A percentile compares a stretch with the other conserved stretches of the same genome.
These are phyloP conservation scores for Drosophila insularis DNA, from an alignment of 1,140 invertebrate genomes.

Conservation along the genomic window DNA sequence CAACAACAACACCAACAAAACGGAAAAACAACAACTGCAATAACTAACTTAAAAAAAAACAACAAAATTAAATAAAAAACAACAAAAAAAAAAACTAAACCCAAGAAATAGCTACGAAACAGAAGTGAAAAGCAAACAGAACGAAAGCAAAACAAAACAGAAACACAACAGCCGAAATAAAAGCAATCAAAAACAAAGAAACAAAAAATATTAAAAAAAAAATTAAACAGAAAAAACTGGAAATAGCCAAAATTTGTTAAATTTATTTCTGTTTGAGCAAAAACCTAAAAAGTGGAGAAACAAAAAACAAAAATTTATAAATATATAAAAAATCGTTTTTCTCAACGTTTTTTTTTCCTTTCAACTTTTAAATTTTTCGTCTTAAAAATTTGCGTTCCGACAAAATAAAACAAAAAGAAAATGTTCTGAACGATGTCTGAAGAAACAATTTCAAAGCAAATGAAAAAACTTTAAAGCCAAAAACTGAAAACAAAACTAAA, in stretches of 20 bases:
- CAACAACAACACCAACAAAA: slow-evolving; percentile 44
- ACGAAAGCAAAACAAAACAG: slow-evolving; percentile 24
- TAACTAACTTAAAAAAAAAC: not conserved
- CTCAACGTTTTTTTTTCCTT: slow-evolving; percentile 4
- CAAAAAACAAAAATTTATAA: slow-evolving; percentile 6
- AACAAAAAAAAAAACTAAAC: slow-evolving; percentile 28
- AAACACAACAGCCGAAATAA: slow-evolving; percentile 48
- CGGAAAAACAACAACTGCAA: slow-evolving; percentile 36
- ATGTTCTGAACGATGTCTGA: slow-evolving; percentile 60
- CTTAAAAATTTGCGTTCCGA: slow-evolving; percentile 66
- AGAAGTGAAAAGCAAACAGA: slow-evolving; percentile 47
- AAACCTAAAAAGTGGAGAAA: slow-evolving; percentile 38
- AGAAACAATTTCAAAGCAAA: slow-evolving; percentile 61
- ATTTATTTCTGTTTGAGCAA: slow-evolving; percentile 68
- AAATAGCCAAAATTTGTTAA: slow-evolving; percentile 80
- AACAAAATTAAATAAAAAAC: slow-evolving; percentile 28
- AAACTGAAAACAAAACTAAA: slow-evolving; percentile 25
- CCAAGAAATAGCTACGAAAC: slow-evolving; percentile 41
- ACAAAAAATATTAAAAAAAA: slow-evolving; percentile 46
- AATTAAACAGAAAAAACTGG: slow-evolving; percentile 52
- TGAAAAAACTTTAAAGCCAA: slow-evolving; percentile 34
- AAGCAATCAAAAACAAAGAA: slow-evolving; percentile 44
- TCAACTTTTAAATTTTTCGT: slow-evolving; percentile 59
- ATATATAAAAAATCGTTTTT: slow-evolving; percentile 43
- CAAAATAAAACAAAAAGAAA: slow-evolving; percentile 50